A percentile compares a stretch with the other conserved stretches of the same genome.
These are phyloP conservation scores for Ptychobarbus kaznakovi DNA, from an alignment of 2,797 vertebrate species.

Conservation along the genomic window DNA sequence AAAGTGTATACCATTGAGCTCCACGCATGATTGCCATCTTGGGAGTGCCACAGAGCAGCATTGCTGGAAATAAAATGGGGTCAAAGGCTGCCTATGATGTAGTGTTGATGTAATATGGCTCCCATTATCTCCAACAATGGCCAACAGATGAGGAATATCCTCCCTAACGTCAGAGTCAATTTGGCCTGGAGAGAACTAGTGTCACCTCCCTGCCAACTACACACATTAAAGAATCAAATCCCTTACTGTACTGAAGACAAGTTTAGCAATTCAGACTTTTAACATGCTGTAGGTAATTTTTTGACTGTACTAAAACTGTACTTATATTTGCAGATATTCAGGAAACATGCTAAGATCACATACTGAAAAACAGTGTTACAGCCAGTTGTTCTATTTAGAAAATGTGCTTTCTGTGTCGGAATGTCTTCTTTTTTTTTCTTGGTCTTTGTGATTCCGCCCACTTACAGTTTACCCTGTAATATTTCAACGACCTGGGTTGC, in stretches of 20 bases:
- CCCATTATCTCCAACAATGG: conserved; percentile 72
- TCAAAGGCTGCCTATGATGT: conserved; percentile 70
- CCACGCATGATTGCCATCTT: conserved; percentile 44
- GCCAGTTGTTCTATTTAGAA: background rate
- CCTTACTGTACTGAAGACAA: conserved; percentile 45
- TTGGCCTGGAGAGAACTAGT: conserved; percentile 67
- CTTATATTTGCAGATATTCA: background rate
- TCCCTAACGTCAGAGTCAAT: conserved; percentile 73
- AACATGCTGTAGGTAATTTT: background rate
- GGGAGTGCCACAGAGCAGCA: conserved; percentile 54
- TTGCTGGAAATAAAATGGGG: conserved; percentile 69
- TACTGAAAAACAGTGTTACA: background rate
- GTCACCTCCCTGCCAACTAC: conserved; percentile 68
- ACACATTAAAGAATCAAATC: conserved; percentile 61
- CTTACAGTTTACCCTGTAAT: background rate
- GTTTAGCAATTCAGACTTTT: background rate
- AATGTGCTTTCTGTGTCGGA: background rate
- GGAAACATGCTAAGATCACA: background rate
- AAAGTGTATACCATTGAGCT: conserved; percentile 46
- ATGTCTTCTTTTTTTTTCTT: background rate
- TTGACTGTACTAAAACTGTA: background rate
- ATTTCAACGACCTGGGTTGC: no score
- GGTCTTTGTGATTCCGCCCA: background rate
- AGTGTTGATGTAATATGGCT: conserved; percentile 81
- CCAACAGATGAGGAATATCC: conserved; percentile 75